Evolutionary conservation across 23 tunicate species (phyloP), one percentile per base, ranked within the genome.

Genomic region (Styela plicata): DNA sequence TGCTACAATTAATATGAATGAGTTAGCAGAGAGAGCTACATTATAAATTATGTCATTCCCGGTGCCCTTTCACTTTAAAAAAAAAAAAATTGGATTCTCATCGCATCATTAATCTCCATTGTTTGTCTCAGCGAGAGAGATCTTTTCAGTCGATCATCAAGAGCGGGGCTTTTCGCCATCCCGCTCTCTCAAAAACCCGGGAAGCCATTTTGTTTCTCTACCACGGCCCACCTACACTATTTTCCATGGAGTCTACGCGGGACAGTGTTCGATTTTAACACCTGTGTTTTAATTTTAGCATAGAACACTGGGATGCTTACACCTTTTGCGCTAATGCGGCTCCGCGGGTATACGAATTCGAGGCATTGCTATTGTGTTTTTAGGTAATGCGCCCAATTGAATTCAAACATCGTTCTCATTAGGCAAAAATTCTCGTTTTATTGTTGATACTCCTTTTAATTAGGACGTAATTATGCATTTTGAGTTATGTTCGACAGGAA

Each of bases 71-170:
- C 57, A 44, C 57, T 44, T 44, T 44, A 5, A n/a, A n/a, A n/a
- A n/a, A n/a, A n/a, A n/a, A n/a, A n/a, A 44, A 66, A 66, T 25
- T 66, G 71, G 71, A 66, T 66, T 66, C 71, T 26, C 30, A 25
- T 28, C 71, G 71, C 30, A 28, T 66, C 71, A 66, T 66, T 66
- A 66, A 28, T 28, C 71, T 66, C 31, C 71, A 66, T 66, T 66
- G 71, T 66, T 66, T 17, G 30, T 66, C 71, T 66, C 71, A 26
- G 71, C 71, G 71, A 66, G 71, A 26, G 71, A 26, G 7, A 26
- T 66, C 71, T 44, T 44, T 44, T 44, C 57, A 44, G 7, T 44
- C 57, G 57, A 7, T 44, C 57, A 44, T 44, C 57, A 44, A 44
- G 57, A 44, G 57, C 57, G 57, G 57, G 57, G 57, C 57, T 44